These are phyloP conservation scores for Temnothorax rugatulus DNA, from an alignment of 2,888 invertebrate genomes.

Conservation along the genomic window DNA sequence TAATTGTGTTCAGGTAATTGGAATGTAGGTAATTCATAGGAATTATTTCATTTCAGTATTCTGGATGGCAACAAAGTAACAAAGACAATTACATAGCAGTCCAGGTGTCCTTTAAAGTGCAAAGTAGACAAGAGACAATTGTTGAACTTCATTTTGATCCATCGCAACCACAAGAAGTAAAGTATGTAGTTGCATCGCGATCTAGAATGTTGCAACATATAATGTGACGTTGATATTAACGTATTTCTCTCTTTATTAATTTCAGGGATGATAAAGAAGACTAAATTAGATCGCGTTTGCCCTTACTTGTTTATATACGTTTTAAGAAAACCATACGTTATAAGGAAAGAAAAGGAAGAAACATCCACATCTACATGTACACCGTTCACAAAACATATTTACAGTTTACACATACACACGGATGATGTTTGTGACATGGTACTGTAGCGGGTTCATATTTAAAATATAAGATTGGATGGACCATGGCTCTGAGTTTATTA, in stretches of 20 bases:
- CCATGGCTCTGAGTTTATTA: constrained; percentile 74
- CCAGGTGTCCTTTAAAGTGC: constrained; percentile 86
- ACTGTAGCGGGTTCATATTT: constrained; percentile 74
- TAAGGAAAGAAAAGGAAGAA: constrained; percentile 63
- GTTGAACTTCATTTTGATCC: constrained; percentile 86
- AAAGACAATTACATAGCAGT: constrained; percentile 87
- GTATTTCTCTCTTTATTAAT: constrained; percentile 57
- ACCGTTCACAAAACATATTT: constrained; percentile 61
- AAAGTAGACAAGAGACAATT: constrained; percentile 86
- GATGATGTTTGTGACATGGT: constrained; percentile 73
- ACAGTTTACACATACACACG: constrained; percentile 70
- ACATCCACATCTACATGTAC: constrained; percentile 76
- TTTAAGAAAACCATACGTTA: constrained; percentile 75
- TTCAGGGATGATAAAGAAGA: constrained; percentile 84
- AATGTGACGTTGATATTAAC: not conserved
- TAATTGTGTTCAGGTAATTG: not conserved
- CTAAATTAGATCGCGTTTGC: constrained; percentile 80
- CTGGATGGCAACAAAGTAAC: constrained; percentile 87
- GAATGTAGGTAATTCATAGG: not conserved
- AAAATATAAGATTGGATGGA: constrained; percentile 74
- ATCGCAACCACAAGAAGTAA: constrained; percentile 81
- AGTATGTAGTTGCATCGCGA: constrained; percentile 76
- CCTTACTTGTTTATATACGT: constrained; percentile 82
- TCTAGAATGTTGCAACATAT: not conserved
- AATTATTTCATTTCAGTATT: constrained; percentile 84